phyloP scores from a whole-genome alignment of 2,888 invertebrate species.

The Ornithoptera alexandrae region DNA sequence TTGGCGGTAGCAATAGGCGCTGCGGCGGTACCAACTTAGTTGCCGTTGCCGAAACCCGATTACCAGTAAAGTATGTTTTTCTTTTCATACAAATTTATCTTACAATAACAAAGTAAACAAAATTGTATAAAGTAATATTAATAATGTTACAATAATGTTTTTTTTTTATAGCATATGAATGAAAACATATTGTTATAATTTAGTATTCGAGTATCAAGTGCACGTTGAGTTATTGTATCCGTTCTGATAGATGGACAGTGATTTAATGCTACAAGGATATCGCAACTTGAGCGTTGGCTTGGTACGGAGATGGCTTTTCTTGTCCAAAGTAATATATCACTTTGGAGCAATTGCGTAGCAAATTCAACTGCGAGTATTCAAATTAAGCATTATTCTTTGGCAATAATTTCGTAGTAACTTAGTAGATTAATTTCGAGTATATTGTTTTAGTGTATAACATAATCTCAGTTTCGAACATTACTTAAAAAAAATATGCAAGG shows the following conservation, averaged over 20 bases:
- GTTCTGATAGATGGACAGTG: conserved; percentile 13
- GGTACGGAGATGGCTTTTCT: conserved; percentile 16
- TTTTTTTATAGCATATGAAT: neutral
- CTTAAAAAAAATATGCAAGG: no score
- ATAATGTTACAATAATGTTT: no score
- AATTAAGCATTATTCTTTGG: neutral
- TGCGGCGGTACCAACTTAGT: no score
- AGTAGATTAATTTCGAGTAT: no score
- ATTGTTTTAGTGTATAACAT: no score
- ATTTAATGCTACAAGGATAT: conserved; percentile 12
- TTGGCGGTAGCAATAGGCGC: no score
- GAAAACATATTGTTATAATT: neutral
- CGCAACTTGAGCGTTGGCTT: conserved; percentile 8
- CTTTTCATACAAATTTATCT: no score
- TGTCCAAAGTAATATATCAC: conserved; percentile 41
- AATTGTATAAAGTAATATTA: no score
- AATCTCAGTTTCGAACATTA: no score
- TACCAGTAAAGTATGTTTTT: no score
- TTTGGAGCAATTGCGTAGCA: neutral
- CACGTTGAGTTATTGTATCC: conserved; percentile 19
- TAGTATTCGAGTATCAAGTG: neutral
- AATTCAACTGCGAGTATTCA: neutral
- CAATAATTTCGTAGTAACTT: neutral
- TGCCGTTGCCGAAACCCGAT: no score
- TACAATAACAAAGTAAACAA: no score